Base-by-base conservation (phyloP, 2,113 vertebrate species). In the Mormyrus lacerda region DNA sequence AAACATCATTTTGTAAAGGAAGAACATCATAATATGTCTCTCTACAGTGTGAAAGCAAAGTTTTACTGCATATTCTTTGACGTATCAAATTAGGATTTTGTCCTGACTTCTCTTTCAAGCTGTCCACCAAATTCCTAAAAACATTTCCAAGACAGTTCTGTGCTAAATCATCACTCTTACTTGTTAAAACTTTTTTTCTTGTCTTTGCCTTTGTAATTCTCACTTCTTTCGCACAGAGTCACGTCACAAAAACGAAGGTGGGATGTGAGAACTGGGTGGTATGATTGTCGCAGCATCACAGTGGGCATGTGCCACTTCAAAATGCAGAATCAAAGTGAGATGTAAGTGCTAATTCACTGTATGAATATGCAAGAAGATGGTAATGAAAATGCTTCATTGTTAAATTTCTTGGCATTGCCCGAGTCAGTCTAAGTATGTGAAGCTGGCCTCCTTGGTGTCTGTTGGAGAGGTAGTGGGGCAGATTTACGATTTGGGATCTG, bases 51-150 rank as follows among this genome's bases (percentile, higher is more conserved):
- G 35, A 21, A n/a, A 44, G 39, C 48, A 53, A 31, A 47, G n/a
- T 51, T 61, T 65, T 65, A 58, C 15, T 87, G 51, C 55, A 61
- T 87, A 87, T 87, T 87, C 39, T 44, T 45, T 58, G 39, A 27
- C 2, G 21, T 87, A 61, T 87, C 86, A 24, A 87, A 87, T 58
- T 87, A 44, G 35, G 39, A 87, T 87, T 61, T 61, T 87, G 51
- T 61, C 87, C 53, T 87, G 27, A n/a, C 27, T 87, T 87, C 9
- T 27, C 51, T 39, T 87, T 87, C 48, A 51, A 31, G n/a, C 13
- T 51, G 47, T 86, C 85, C 85, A 87, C 85, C 82, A 47, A 45
- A 84, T 84, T 84, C 27, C 31, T 87, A 35, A 9, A 87, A 9
- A 51, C 27, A 27, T 55, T 55, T 53, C 85, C 5, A 84, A 47